phyloP scores from a whole-genome alignment of 2,797 vertebrate species.

The Cyprinella venusta region DNA sequence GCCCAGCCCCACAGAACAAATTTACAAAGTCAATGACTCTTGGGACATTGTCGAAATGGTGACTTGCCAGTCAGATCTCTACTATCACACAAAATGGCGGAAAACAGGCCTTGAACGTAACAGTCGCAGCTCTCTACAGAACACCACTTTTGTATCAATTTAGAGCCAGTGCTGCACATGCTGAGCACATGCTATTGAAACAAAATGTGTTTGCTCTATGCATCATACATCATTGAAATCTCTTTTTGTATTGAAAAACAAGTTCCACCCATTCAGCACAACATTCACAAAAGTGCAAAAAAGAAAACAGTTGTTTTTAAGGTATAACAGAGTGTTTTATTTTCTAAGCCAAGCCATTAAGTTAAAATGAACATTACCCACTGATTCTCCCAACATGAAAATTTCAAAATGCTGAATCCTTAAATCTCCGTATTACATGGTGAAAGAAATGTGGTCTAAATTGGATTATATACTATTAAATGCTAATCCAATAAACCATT shows the following conservation, averaged over 20 bases:
- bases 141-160: not conserved
- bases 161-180: not conserved
- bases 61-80: constrained; percentile 57
- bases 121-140: constrained; percentile 13
- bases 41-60: constrained; percentile 64
- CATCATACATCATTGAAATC: constrained; percentile 45
- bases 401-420: constrained; percentile 70
- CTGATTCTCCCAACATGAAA: constrained; percentile 70
- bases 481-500: constrained; percentile 71
- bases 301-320: constrained; percentile 61
- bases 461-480: constrained; percentile 78
- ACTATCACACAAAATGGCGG: constrained; percentile 51
- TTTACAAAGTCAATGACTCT: constrained; percentile 60
- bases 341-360: constrained; percentile 77
- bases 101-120: constrained; percentile 14
- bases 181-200: not conserved
- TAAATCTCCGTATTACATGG: constrained; percentile 65
- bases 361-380: constrained; percentile 76
- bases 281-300: constrained; percentile 52
- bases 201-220: not conserved
- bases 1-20: constrained; percentile 55
- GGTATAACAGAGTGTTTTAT: constrained; percentile 78
- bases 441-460: constrained; percentile 79
- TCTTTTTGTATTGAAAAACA: constrained; percentile 21
- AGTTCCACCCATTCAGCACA: constrained; percentile 13